Evolutionary conservation across 2,888 invertebrate genomes (phyloP), one percentile per base, ranked within the genome.

Genomic region (Thereva nobilitata): DNA sequence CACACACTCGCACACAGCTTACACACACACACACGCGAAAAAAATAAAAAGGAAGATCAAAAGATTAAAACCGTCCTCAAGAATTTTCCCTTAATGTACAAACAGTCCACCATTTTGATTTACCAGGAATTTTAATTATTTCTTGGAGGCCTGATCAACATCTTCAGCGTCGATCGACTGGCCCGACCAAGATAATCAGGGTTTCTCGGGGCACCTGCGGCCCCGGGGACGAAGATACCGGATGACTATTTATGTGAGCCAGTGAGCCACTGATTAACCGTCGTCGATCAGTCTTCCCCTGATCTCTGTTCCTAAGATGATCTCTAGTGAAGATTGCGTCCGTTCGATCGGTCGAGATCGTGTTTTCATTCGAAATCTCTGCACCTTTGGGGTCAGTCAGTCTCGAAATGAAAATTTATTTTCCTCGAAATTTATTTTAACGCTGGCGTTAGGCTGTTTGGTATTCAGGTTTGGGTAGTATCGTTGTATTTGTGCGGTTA

Each of bases 361-460:
- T 57, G 44, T 57, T 45, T 61, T 61, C 61, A 41, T 61, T 40
- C n/a, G 40, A 47, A 50, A 61, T 61, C 50, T 61, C 61, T 61
- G 49, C 66, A 66, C 61, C 68, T 66, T 66, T 68, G 40, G 63
- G 56, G 56, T 67, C 64, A 64, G 50, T 34, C 50, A 66, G 63
- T 66, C 56, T 52, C 55, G 50, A 52, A 50, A 63, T 56, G 59
- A 64, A 67, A 67, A 69, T 68, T 67, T 64, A 69, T 64, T 64
- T 64, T 64, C 64, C 41, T 65, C 45, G 67, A 64, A 67, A 69
- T 67, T 67, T 69, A 69, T 67, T 69, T 67, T 69, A 64, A 69
- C 64, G 64, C 69, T 69, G 67, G 69, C 69, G 69, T 67, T 66
- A 52, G 64, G 64, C 50, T 50, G 64, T 38, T 64, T 64, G 66